Conservation (phyloP, 2,888 invertebrate genomes). For the Pherbina coryleti region DNA sequence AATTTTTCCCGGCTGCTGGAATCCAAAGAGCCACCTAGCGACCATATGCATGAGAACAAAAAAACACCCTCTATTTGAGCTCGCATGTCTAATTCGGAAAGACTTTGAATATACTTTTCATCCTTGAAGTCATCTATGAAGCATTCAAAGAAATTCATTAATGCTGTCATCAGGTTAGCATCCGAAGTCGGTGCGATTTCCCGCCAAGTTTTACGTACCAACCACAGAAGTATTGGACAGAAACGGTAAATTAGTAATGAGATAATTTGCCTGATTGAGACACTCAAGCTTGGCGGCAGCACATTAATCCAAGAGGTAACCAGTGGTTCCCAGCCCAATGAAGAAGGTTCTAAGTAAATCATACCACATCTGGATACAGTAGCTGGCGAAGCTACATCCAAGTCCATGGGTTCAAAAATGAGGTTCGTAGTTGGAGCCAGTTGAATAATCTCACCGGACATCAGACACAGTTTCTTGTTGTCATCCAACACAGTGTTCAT, state of each 20-base stretch:
- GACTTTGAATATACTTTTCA: constrained; percentile 76
- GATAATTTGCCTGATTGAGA: constrained; percentile 78
- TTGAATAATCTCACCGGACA: constrained; percentile 97
- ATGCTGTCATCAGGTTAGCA: constrained; percentile 83
- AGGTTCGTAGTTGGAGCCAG: constrained; percentile 89
- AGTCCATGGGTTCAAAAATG: constrained; percentile 95
- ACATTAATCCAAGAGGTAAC: constrained; percentile 87
- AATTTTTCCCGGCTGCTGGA: constrained; percentile 81
- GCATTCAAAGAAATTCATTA: constrained; percentile 90
- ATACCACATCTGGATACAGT: constrained; percentile 94
- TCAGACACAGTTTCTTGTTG: constrained; percentile 95
- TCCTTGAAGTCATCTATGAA: constrained; percentile 89
- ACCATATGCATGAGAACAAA: constrained; percentile 94
- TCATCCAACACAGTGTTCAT: constrained; percentile 97
- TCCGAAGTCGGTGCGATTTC: constrained; percentile 90
- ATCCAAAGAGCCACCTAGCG: constrained; percentile 86
- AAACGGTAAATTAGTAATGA: constrained; percentile 83
- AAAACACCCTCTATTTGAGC: constrained; percentile 93
- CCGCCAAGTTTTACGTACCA: constrained; percentile 79
- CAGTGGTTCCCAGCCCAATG: constrained; percentile 91
- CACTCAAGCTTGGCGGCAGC: constrained; percentile 79
- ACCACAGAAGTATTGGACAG: constrained; percentile 82
- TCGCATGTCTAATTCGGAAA: constrained; percentile 84
- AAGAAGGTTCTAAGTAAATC: constrained; percentile 93
- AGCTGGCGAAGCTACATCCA: constrained; percentile 78